Evolutionary conservation across 2,113 vertebrate genomes (phyloP), one percentile per base, ranked within the genome.

Genomic region (Apus apus): DNA sequence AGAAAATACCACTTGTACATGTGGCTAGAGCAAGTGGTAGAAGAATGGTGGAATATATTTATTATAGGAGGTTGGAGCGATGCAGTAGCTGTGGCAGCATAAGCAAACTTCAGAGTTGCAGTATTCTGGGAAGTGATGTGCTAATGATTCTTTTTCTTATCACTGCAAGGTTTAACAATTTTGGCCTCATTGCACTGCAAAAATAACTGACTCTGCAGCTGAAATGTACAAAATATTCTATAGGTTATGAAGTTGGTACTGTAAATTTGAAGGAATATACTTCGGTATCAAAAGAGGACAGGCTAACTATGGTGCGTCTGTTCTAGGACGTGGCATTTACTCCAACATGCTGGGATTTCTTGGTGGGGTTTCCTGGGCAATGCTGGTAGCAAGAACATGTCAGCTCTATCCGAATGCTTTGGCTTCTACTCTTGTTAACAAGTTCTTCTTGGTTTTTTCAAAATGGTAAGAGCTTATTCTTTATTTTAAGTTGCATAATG

Each of bases 261-360:
- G 13, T 43, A 29, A 11, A 57, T 60, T 32, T 34, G 40, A 50
- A 82, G 26, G 60, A 64, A 60, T n/a, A 3, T 43, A 17, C 27
- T 38, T 50, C 27, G 12, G 4, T 61, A 12, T 45, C 71, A 29
- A 53, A 75, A 82, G 46, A 77, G 11, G 8, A 15, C 8, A 65
- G 23, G 11, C 46, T 90, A 74, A 92, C 26, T 43, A 21, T 10
- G 3, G 17, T 32, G 15, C 64, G 18, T 96, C 87, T 34, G 0
- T 93, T 94, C 45, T 85, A 99, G 99, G 98, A 23, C 99, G 99
- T 85, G 99, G 99, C 56, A 99, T 99, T 97, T 99, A 99, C 97
- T 99, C 99, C 89, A 99, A 99, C 95, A 98, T 99, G 97, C 87
- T 99, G 96, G 99, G 99, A 64, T 99, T 99, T 93, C 98, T 99